phyloP scores from a whole-genome alignment of 2,797 vertebrate genomes.

The Alcedo quadribrachys region DNA sequence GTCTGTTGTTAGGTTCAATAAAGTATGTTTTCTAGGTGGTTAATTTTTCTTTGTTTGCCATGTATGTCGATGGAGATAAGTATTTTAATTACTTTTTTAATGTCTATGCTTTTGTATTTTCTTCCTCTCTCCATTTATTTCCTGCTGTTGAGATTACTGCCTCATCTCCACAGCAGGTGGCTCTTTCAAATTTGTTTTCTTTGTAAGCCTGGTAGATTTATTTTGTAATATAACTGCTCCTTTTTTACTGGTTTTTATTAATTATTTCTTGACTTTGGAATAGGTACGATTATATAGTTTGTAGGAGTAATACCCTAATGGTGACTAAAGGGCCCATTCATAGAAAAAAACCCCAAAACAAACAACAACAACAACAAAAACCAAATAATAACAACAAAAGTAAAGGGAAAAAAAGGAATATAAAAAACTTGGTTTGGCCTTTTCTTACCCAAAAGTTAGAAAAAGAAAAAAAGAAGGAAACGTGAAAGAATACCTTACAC shows the following conservation, averaged over 20 bases:
- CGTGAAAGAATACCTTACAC: background rate
- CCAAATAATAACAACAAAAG: background rate
- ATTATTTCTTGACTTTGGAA: slow-evolving; percentile 72
- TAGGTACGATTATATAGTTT: slow-evolving; percentile 37
- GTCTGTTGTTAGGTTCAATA: slow-evolving; percentile 76
- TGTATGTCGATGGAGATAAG: slow-evolving; percentile 83
- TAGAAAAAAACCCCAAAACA: background rate
- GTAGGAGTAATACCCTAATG: slow-evolving; percentile 49
- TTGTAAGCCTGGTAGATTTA: slow-evolving; percentile 77
- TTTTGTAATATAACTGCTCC: slow-evolving; percentile 78
- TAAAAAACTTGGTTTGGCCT: background rate
- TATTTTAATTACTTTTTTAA: slow-evolving; percentile 89
- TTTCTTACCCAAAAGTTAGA: slow-evolving; percentile 6
- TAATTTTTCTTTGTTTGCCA: slow-evolving; percentile 54
- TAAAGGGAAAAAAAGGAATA: background rate
- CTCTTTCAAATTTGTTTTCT: slow-evolving; percentile 80
- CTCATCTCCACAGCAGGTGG: slow-evolving; percentile 83
- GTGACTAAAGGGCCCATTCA: slow-evolving; percentile 21
- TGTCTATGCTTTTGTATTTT: slow-evolving; percentile 82
- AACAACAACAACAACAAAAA: no score
- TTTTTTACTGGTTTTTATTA: slow-evolving; percentile 77
- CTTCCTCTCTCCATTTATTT: slow-evolving; percentile 77
- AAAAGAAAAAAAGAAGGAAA: no score
- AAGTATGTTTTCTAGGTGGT: slow-evolving; percentile 71
- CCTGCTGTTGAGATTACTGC: slow-evolving; percentile 83